phyloP scores from a whole-genome alignment of 2,113 vertebrate genomes.

The Mobula hypostoma region DNA sequence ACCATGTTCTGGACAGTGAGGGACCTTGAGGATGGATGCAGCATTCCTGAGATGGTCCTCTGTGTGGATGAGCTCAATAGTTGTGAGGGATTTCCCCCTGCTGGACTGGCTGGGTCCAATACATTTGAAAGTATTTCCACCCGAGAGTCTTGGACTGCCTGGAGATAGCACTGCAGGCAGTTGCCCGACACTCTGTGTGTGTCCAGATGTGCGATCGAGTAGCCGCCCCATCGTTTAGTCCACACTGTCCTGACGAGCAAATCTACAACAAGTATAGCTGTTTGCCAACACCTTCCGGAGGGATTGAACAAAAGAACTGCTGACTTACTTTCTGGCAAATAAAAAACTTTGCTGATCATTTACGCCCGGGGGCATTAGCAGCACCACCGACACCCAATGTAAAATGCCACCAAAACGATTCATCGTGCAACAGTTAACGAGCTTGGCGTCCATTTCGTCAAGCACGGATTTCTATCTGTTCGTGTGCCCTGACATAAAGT shows the following conservation, averaged over 20 bases:
- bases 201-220: not conserved
- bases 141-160: not conserved
- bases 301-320: not conserved
- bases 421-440: not conserved
- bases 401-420: slow-evolving; percentile 15
- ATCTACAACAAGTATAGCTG: not conserved
- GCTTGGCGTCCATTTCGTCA: not conserved
- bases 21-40: no score
- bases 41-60: no score
- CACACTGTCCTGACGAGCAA: not conserved
- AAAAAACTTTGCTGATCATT: not conserved
- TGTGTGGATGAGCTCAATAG: no score
- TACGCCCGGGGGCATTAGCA: not conserved
- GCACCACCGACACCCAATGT: not conserved
- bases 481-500: not conserved
- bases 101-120: no score
- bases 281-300: not conserved
- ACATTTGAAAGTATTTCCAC: no score
- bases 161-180: not conserved
- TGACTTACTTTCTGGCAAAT: not conserved
- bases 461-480: not conserved
- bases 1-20: no score
- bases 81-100: no score
- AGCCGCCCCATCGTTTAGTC: not conserved
- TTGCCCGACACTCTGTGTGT: not conserved